Evolutionary conservation across 2,113 vertebrate species (phyloP), one percentile per base, ranked within the genome.

Genomic region (Oryzias melastigma): DNA sequence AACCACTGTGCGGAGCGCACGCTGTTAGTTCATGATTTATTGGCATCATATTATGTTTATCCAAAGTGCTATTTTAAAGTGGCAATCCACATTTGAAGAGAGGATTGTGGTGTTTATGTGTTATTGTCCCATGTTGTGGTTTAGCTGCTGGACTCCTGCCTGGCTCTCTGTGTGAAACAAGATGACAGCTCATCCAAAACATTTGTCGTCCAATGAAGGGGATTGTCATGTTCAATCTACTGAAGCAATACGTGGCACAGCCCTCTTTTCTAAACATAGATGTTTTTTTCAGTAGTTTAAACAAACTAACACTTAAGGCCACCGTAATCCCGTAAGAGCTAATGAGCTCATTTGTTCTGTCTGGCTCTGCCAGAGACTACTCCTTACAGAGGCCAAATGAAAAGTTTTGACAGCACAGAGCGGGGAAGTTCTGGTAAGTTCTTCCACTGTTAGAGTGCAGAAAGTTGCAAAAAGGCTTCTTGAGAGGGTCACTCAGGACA

Each of bases 231-330:
- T 58, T 25, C 83, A 81, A 84, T 80, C 82, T 84, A 48, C 58
- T 66, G 17, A 62, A 62, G 52, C 54, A 62, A 48, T 77, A 42
- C 53, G 18, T 58, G 43, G 46, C 49, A 27, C 48, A 45, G 54
- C 22, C 56, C 50, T 78, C 20, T 43, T 61, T 79, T 85, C 82
- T 86, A 84, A 88, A 85, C 65, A 83, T 77, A 83, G 78, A 81
- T 66, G 65, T 53, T 82, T 61, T 82, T 61, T 61, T 60, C 78
- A 78, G 47, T 76, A 60, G 50, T 6, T 61, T 65, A 75, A 70
- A 85, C 80, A 77, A 68, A 49, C 53, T 80, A 5, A 24, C 54
- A n/a, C 63, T 65, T 69, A 42, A 1, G 14, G 19, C 55, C 41
- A 42, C 58, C 8, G 20, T 80, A 75, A 85, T 82, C 73, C 60